Conservation (phyloP, 2,888 invertebrate genomes). For the Lasioglossum pauxillum region DNA sequence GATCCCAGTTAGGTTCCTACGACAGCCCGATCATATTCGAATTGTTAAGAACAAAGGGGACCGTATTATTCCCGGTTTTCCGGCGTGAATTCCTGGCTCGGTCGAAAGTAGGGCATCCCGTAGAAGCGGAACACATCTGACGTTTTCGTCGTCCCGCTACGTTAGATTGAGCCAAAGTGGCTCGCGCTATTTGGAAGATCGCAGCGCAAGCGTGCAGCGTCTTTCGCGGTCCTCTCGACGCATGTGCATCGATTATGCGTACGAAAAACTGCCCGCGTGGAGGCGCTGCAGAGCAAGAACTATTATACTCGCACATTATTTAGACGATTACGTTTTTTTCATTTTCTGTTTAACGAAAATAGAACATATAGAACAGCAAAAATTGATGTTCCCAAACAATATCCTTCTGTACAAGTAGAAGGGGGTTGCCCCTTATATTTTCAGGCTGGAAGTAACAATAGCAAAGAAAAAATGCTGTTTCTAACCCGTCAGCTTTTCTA, state of each 20-base stretch:
- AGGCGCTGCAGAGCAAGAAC: background rate
- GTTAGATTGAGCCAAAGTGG: conserved; percentile 60
- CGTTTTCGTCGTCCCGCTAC: conserved; percentile 60
- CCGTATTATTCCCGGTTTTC: conserved; percentile 18
- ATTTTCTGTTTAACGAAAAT: background rate
- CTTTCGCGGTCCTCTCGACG: conserved; percentile 39
- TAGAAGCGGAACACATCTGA: conserved; percentile 51
- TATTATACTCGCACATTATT: too few species aligned
- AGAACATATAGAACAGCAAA: too few species aligned
- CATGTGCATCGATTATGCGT: conserved; percentile 61
- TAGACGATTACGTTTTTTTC: background rate
- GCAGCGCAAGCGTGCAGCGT: conserved; percentile 57
- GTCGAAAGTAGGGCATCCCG: conserved; percentile 60
- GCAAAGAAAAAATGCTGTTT: background rate
- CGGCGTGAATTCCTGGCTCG: conserved; percentile 34
- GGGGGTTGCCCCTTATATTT: background rate
- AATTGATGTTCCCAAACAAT: too few species aligned
- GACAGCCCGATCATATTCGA: background rate
- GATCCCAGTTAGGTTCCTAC: background rate
- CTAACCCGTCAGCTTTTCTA: background rate
- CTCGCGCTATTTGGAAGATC: conserved; percentile 61
- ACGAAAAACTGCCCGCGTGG: conserved; percentile 26
- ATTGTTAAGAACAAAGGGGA: conserved; percentile 12
- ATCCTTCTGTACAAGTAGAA: background rate
- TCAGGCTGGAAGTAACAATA: background rate